Conservation (phyloP, 2,113 vertebrate species). For the Aleadryas rufinucha region DNA sequence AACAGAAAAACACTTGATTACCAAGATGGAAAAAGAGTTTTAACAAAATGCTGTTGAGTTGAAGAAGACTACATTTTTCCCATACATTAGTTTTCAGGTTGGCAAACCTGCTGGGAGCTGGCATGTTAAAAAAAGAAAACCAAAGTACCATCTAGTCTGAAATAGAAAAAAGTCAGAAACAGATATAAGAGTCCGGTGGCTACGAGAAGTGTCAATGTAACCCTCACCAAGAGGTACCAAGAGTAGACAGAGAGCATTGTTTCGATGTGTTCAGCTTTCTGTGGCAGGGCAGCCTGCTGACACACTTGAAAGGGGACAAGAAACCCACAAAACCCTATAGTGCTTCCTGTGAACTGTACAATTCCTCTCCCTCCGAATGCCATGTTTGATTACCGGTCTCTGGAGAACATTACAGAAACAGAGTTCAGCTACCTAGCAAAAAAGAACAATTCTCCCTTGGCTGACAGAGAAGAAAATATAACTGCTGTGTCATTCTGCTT, state of each 20-base stretch:
- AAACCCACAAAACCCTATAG: not conserved
- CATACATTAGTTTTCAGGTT: not conserved
- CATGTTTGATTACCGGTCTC: not conserved
- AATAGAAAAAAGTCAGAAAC: not conserved
- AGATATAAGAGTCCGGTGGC: not conserved
- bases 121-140: not conserved
- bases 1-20: not conserved
- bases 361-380: not conserved
- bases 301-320: not conserved
- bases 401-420: not conserved
- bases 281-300: not conserved
- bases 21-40: not conserved
- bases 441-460: not conserved
- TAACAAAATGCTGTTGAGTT: not conserved
- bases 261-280: not conserved
- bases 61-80: not conserved
- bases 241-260: not conserved
- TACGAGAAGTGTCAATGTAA: not conserved
- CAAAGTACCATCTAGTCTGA: not conserved
- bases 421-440: not conserved
- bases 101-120: not conserved
- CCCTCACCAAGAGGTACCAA: not conserved
- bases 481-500: not conserved
- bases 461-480: constrained; percentile 1
- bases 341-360: not conserved